Evolutionary conservation across 2,113 vertebrate genomes (phyloP).

Genomic region (Notothenia coriiceps): DNA sequence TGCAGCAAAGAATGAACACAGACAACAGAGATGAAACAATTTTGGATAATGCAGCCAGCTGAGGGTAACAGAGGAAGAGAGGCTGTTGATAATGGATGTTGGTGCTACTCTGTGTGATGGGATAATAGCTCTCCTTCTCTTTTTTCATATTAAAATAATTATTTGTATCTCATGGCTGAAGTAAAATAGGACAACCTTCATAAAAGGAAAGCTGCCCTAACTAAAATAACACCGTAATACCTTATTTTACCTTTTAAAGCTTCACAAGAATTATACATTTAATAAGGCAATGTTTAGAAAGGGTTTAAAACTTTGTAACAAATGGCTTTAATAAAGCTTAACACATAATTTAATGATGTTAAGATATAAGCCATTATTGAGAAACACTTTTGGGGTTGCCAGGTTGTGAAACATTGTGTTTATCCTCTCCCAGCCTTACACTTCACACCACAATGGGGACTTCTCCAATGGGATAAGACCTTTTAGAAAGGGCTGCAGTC

Average conservation of each 20-base stretch:
- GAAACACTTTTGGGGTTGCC: background rate
- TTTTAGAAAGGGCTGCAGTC: background rate
- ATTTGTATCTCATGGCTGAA: background rate
- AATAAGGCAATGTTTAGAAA: background rate
- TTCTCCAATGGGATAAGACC: background rate
- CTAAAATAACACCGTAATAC: background rate
- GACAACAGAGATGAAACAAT: background rate
- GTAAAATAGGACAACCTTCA: too few species aligned
- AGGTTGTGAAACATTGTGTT: slow-evolving; percentile 1
- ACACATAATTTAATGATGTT: background rate
- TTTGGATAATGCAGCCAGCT: slow-evolving; percentile 20
- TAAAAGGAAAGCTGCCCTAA: too few species aligned
- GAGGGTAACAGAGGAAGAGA: background rate
- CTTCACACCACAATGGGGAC: background rate
- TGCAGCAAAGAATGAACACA: slow-evolving; percentile 17
- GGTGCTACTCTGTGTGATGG: slow-evolving; percentile 5
- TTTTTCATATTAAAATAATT: slow-evolving; percentile 2
- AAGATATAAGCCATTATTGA: background rate
- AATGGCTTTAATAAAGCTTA: background rate
- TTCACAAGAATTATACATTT: background rate
- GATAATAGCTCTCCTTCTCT: background rate
- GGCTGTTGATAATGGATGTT: slow-evolving; percentile 5
- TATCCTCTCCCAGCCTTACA: background rate
- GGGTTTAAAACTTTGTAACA: too few species aligned
- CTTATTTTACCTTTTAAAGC: background rate